These are phyloP conservation scores for Orbicella faveolata DNA, from an alignment of 64 coral and sea anemone genomes.

Conservation along the genomic window DNA sequence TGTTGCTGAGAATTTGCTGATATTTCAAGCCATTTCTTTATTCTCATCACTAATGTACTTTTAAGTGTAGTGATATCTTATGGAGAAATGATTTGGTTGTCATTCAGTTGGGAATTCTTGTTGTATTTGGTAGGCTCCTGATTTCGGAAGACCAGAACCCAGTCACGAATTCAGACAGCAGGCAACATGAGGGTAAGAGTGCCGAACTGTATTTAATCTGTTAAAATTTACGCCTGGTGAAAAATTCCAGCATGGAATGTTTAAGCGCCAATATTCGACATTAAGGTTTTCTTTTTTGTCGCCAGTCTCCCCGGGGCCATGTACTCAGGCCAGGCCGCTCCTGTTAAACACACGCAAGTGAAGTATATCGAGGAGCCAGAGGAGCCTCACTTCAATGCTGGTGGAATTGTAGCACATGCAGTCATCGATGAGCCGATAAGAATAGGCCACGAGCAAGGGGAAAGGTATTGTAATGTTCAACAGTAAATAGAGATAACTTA, in stretches of 20 bases:
- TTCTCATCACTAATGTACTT: too few species aligned
- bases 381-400: conserved; percentile 16
- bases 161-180: neutral
- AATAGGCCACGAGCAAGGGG: conserved; percentile 33
- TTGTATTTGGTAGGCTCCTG: conserved; percentile 9
- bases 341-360: conserved; percentile 19
- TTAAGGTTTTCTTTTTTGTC: neutral
- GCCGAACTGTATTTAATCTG: neutral
- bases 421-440: conserved; percentile 22
- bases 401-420: conserved; percentile 11
- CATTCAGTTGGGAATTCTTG: neutral
- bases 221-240: too few species aligned
- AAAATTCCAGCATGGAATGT: too few species aligned
- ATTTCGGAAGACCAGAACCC: conserved; percentile 14
- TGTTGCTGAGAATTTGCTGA: neutral
- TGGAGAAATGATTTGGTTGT: too few species aligned
- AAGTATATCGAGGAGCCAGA: conserved; percentile 24
- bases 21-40: too few species aligned
- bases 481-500: too few species aligned
- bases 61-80: too few species aligned
- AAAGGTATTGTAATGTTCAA: conserved; percentile 14
- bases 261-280: too few species aligned
- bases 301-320: neutral
- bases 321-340: neutral
- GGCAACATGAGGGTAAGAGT: neutral